A percentile compares a stretch with the other conserved stretches of the same genome.
phyloP scores from a whole-genome alignment of 2,113 vertebrate species.

The Microtus ochrogaster region DNA sequence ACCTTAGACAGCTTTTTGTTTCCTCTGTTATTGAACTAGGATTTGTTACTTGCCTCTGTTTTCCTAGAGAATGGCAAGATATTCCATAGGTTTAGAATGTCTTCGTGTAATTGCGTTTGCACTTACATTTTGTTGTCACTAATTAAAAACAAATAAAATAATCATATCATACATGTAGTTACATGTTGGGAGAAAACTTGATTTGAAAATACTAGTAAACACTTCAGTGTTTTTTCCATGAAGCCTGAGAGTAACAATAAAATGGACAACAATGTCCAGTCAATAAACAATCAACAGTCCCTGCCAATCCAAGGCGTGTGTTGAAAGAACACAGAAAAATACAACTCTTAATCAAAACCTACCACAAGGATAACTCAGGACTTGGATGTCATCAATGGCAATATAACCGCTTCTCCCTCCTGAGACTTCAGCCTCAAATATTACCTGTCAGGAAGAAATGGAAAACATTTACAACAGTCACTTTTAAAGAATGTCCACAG shows the following conservation, averaged over 20 bases:
- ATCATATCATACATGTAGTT: neutral
- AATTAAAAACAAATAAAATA: constrained; percentile 21
- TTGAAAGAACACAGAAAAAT: constrained; percentile 87
- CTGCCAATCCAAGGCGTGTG: constrained; percentile 73
- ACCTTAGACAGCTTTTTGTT: neutral
- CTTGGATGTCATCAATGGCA: constrained; percentile 98
- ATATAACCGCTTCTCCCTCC: constrained; percentile 96
- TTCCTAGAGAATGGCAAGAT: neutral
- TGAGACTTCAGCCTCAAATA: constrained; percentile 98
- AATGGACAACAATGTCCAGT: constrained; percentile 83
- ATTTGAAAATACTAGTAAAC: neutral
- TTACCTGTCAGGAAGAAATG: constrained; percentile 91
- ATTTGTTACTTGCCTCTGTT: constrained; percentile 10
- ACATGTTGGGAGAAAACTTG: constrained; percentile 1
- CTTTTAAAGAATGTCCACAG: constrained; percentile 75
- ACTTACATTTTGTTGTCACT: neutral
- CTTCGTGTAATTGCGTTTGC: neutral
- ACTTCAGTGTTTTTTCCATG: constrained; percentile 18
- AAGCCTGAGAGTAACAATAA: constrained; percentile 71
- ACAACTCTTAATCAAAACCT: constrained; percentile 90
- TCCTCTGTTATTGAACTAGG: neutral
- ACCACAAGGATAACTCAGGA: constrained; percentile 99
- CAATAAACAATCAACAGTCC: constrained; percentile 83
- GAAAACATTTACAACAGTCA: constrained; percentile 81
- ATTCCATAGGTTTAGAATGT: neutral